phyloP scores from a whole-genome alignment of 2,797 vertebrate genomes.

The Acrossocheilus wenchowensis region DNA sequence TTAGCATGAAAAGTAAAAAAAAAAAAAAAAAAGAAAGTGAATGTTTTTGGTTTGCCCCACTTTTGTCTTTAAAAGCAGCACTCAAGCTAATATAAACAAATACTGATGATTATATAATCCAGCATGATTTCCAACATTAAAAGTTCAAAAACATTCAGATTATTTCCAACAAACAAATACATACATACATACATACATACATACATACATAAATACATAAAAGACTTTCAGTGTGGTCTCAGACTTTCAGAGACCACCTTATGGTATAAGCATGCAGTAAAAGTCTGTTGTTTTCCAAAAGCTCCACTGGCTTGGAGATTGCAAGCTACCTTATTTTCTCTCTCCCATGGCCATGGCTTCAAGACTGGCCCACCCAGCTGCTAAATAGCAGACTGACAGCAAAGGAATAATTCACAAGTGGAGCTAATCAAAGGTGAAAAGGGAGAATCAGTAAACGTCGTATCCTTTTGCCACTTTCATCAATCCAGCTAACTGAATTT shows the following conservation, averaged over 20 bases:
- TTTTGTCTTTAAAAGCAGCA: background rate
- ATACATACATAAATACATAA: background rate
- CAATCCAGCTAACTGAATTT: conserved; percentile 99
- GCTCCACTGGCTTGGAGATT: conserved; percentile 10
- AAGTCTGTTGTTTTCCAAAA: background rate
- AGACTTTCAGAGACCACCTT: background rate
- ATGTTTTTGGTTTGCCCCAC: no score
- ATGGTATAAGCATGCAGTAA: background rate
- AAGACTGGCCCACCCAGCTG: conserved; percentile 70
- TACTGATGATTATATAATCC: background rate
- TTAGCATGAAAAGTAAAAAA: no score
- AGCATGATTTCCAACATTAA: background rate
- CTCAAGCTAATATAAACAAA: background rate
- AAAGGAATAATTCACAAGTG: conserved; percentile 84
- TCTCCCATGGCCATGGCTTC: conserved; percentile 62
- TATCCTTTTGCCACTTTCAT: conserved; percentile 98
- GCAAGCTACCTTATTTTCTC: conserved; percentile 51
- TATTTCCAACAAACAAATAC: background rate
- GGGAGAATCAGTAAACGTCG: conserved; percentile 97
- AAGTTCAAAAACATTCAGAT: background rate
- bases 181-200: no score
- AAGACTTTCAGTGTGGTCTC: background rate
- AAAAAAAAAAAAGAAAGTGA: no score
- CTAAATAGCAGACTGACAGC: conserved; percentile 90
- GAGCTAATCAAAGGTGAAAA: conserved; percentile 99